Evolutionary conservation across 2,113 vertebrate species (phyloP).

Genomic region (Limnothrissa miodon): DNA sequence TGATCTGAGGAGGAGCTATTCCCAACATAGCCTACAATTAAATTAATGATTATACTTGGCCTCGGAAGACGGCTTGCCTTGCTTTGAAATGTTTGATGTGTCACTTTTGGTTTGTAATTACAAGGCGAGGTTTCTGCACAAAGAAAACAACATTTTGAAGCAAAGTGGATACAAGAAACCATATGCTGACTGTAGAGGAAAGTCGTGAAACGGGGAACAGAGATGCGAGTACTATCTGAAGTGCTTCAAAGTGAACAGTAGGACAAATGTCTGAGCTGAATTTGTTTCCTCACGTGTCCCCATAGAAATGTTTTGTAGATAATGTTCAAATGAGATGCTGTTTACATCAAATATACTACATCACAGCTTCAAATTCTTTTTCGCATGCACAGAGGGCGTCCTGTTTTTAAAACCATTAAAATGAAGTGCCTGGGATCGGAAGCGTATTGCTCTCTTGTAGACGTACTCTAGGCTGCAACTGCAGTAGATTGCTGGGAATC

Average conservation of each 20-base stretch:
- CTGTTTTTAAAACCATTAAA: not conserved
- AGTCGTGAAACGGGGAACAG: not conserved
- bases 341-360: not conserved
- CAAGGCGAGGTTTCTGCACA: not conserved
- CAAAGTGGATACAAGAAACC: constrained; percentile 23
- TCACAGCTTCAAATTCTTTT: not conserved
- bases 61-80: not conserved
- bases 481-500: not conserved
- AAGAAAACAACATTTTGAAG: not conserved
- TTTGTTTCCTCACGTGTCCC: not conserved
- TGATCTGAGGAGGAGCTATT: constrained; percentile 30
- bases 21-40: constrained; percentile 17
- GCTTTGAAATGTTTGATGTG: constrained; percentile 11
- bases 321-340: not conserved
- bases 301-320: too few relatives aligned
- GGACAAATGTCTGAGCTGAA: not conserved
- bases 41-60: constrained; percentile 1
- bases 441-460: not conserved
- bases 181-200: constrained; percentile 8
- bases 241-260: not conserved
- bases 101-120: constrained; percentile 14
- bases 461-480: too few relatives aligned
- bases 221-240: not conserved
- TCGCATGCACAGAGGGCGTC: not conserved
- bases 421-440: not conserved